Evolutionary conservation across 2,888 invertebrate species (phyloP), one percentile per base, ranked within the genome.

Genomic region (Idaea dimidiata): DNA sequence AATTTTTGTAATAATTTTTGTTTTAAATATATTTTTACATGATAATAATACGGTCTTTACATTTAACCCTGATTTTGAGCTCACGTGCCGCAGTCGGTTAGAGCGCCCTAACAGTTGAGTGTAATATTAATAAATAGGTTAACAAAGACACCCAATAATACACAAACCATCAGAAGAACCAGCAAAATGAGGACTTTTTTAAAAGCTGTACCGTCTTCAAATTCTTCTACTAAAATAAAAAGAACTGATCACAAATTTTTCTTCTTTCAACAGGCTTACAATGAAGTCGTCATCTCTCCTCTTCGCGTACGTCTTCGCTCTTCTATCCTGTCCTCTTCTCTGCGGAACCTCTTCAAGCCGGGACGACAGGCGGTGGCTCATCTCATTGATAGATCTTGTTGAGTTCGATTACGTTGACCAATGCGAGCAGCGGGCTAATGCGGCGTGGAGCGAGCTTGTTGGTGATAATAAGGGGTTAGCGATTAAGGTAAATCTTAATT

Each of bases 381-480:
- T 82, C 6, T 84, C 89, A 0, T 72, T 93, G 10, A 77, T 93
- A 14, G 88, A 91, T 16, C 73, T 93, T 16, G 86, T 93, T 10
- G 93, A 93, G 67, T 63, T 92, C 70, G 93, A 93, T 59, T 91
- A 93, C 60, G 88, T 88, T 58, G 93, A 93, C 63, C 84, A 86
- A 53, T 93, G 93, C 65, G 87, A 85, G 54, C 80, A 83, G 62
- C 77, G 85, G 55, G 90, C 92, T 0, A 77, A 75, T 8, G 90
- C 92, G 0, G 73, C 86, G 6, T 92, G 92, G 90, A 82, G 84
- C 32, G 89, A 92, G 69, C 84, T 93, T 1, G 77, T 83, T 32
- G 88, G 87, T 0, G 80, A 79, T 53, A 77, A 69, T 60, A 86
- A 86, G 65, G 89, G 88, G 32, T 70, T 90, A 18, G 66, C 83